phyloP scores from a whole-genome alignment of 2,113 vertebrate genomes.

The Labeo rohita region DNA sequence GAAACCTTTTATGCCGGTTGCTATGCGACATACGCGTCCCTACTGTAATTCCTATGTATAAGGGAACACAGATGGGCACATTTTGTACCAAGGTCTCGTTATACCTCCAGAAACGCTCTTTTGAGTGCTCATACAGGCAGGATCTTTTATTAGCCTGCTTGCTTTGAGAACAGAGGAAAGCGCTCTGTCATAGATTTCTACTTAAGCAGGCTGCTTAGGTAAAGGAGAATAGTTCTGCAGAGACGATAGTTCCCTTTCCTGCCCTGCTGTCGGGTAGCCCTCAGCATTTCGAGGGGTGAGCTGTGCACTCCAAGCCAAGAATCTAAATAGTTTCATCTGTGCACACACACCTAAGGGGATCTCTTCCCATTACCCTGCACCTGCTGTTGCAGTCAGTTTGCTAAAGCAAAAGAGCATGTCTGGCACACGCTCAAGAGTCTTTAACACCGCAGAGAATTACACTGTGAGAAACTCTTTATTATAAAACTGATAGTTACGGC shows the following conservation, averaged over 20 bases:
- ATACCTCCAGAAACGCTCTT: neutral
- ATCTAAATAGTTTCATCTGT: constrained; percentile 56
- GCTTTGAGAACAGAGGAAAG: neutral
- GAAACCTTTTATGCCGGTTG: neutral
- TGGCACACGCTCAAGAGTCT: constrained; percentile 39
- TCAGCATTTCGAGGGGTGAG: constrained; percentile 14
- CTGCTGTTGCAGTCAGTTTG: constrained; percentile 44
- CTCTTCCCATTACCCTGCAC: constrained; percentile 39
- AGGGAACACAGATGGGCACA: neutral
- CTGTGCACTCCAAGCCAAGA: constrained; percentile 42
- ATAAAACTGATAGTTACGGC: constrained; percentile 16
- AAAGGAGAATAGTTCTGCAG: constrained; percentile 19
- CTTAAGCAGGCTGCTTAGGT: neutral
- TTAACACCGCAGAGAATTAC: constrained; percentile 10
- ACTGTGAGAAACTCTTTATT: constrained; percentile 24
- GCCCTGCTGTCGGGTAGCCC: constrained; percentile 16
- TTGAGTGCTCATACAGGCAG: neutral
- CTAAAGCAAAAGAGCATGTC: constrained; percentile 31
- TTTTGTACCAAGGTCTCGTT: neutral
- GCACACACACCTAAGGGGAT: constrained; percentile 48
- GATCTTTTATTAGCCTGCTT: neutral
- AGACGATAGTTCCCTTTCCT: neutral
- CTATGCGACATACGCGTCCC: neutral
- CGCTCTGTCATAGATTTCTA: neutral
- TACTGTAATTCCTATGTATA: neutral